Evolutionary conservation across 2,888 invertebrate genomes (phyloP).

Genomic region (Nebria salina): DNA sequence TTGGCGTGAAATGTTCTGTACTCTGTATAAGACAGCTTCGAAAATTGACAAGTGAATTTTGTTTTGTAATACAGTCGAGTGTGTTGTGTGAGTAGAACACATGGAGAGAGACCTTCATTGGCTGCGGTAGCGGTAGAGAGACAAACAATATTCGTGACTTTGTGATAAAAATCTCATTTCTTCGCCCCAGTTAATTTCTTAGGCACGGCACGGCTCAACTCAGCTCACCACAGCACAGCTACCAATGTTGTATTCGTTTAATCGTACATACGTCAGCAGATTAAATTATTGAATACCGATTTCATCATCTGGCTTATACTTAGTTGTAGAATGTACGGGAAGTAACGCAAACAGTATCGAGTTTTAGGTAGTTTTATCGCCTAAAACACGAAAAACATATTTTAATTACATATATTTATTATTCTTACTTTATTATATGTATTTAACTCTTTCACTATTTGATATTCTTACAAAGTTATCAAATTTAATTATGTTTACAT

Average conservation of each 20-base stretch:
- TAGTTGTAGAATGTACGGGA: background rate
- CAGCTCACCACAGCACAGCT: background rate
- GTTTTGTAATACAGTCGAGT: background rate
- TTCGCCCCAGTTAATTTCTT: constrained; percentile 1
- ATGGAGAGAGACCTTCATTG: constrained; percentile 1
- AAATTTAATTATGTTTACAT: too few species aligned
- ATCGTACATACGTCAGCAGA: constrained; percentile 1
- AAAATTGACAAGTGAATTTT: constrained; percentile 1
- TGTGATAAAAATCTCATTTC: constrained; percentile 1
- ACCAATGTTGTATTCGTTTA: constrained; percentile 1
- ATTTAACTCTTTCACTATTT: too few species aligned
- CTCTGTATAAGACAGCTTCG: background rate
- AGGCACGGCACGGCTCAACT: background rate
- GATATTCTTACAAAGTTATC: too few species aligned
- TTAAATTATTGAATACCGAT: background rate
- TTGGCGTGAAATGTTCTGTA: background rate
- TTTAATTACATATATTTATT: too few species aligned
- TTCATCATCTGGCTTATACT: background rate
- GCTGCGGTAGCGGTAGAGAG: background rate
- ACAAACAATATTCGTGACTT: constrained; percentile 1
- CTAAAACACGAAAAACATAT: too few species aligned
- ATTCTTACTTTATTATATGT: too few species aligned
- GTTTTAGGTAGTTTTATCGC: background rate
- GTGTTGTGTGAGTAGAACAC: background rate
- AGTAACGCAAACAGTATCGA: background rate